Evolutionary conservation across 2,797 vertebrate species (phyloP).

Genomic region (Betta splendens): DNA sequence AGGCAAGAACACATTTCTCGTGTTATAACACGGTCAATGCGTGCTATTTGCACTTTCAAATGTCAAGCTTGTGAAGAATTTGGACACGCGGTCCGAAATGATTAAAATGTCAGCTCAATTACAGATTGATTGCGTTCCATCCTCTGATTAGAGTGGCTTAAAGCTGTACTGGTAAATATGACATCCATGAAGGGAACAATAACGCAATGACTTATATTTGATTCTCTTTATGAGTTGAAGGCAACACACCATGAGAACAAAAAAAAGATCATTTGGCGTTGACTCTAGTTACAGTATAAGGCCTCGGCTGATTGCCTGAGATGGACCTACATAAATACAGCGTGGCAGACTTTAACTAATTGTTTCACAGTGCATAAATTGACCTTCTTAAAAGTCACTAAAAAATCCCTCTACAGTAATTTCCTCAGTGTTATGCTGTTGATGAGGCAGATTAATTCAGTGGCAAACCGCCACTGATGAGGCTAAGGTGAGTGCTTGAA

Average conservation of each 20-base stretch:
- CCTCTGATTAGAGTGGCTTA: slow-evolving; percentile 36
- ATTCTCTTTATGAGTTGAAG: not conserved
- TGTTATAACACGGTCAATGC: slow-evolving; percentile 23
- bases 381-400: slow-evolving; percentile 54
- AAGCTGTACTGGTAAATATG: slow-evolving; percentile 6
- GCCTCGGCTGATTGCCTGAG: not conserved
- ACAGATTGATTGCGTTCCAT: slow-evolving; percentile 46
- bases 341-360: slow-evolving; percentile 2
- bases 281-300: too few species aligned
- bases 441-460: too few species aligned
- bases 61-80: slow-evolving; percentile 60
- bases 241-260: not conserved
- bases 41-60: slow-evolving; percentile 68
- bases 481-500: not conserved
- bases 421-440: too few species aligned
- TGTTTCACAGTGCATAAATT: too few species aligned
- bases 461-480: slow-evolving; percentile 15
- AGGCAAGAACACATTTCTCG: slow-evolving; percentile 16
- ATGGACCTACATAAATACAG: slow-evolving; percentile 1
- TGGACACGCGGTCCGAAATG: slow-evolving; percentile 44
- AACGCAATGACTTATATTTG: not conserved
- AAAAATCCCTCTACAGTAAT: too few species aligned
- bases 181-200: not conserved
- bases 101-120: slow-evolving; percentile 61
- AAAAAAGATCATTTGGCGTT: not conserved